These are phyloP conservation scores for Trichacis sp. DNA, from an alignment of 2,888 invertebrate species.

Conservation along the genomic window DNA sequence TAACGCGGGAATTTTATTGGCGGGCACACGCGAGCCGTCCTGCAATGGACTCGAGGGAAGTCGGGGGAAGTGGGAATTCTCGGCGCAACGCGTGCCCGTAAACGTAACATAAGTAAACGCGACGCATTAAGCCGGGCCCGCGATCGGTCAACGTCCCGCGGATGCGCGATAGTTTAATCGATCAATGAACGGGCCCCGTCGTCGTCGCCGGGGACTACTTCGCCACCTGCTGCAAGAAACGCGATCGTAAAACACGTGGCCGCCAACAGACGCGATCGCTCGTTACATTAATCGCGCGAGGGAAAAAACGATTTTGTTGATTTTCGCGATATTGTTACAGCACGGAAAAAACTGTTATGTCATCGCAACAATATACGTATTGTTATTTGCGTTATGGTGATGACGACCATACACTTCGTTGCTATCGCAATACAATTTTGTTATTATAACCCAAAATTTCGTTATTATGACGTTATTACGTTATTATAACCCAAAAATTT, in stretches of 20 bases:
- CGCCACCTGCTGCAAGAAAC: not conserved
- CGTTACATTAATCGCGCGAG: not conserved
- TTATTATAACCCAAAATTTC: too few species aligned
- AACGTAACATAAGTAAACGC: too few species aligned
- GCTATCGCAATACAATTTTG: too few species aligned
- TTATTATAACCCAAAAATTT: too few species aligned
- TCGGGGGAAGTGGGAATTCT: constrained; percentile 38
- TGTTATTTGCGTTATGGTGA: too few species aligned
- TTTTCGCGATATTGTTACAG: too few species aligned
- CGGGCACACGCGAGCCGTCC: constrained; percentile 43
- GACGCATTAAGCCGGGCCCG: constrained; percentile 34
- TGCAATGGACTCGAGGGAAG: constrained; percentile 25
- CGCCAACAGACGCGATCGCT: too few species aligned
- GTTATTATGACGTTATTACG: too few species aligned
- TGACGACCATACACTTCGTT: too few species aligned
- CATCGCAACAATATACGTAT: too few species aligned
- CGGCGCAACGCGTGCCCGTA: constrained; percentile 22
- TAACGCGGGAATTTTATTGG: constrained; percentile 63
- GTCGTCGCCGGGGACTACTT: not conserved
- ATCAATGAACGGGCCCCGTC: constrained; percentile 10
- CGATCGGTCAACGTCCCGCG: constrained; percentile 39
- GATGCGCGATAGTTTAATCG: constrained; percentile 30
- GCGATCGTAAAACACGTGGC: not conserved
- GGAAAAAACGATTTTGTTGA: too few species aligned
- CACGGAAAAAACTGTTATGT: too few species aligned